Evolutionary conservation across 2,888 invertebrate species (phyloP), one percentile per base, ranked within the genome.

Genomic region (Luffia ferchaultella): DNA sequence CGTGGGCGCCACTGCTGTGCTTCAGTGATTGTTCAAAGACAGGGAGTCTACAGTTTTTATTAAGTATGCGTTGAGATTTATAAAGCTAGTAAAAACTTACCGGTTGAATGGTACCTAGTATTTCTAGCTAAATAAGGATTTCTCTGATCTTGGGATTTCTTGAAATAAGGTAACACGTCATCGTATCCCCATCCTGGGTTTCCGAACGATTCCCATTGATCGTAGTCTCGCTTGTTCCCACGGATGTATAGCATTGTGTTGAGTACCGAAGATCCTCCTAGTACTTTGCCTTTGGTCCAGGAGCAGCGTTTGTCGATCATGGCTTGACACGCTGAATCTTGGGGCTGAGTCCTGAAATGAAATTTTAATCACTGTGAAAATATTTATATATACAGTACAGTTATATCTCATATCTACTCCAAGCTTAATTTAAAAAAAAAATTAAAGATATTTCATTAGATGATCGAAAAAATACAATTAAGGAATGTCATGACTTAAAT

Each of bases 201-300:
- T 0, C 96, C 96, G 20, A 91, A 82, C 0, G 87, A 85, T 41
- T 91, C 93, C 97, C 97, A 97, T 49, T 91, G 87, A 69, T 96
- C 93, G 66, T 88, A 97, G 70, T 97, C 96, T 1, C 92, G 82
- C 51, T 88, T 86, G 70, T 96, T 96, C 0, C 97, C 97, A 54
- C 97, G 84, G 44, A 96, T 89, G 68, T 97, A 97, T 0, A 96
- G 85, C 96, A 96, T 96, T 1, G 93, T 93, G 65, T 96, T 96
- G 0, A 96, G 82, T 0, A 95, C 93, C 42, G 93, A 93, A 2
- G 93, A 93, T 0, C 96, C 96, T 0, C 95, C 96, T 0, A 96
- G 77, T 0, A 93, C 90, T 77, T 95, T 95, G 46, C 97, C 96
- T 52, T 95, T 87, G 0, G 96, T 95, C 95, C 95, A 96, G 62